Conservation (phyloP, 2,797 vertebrate genomes). For the Decapterus maruadsi region DNA sequence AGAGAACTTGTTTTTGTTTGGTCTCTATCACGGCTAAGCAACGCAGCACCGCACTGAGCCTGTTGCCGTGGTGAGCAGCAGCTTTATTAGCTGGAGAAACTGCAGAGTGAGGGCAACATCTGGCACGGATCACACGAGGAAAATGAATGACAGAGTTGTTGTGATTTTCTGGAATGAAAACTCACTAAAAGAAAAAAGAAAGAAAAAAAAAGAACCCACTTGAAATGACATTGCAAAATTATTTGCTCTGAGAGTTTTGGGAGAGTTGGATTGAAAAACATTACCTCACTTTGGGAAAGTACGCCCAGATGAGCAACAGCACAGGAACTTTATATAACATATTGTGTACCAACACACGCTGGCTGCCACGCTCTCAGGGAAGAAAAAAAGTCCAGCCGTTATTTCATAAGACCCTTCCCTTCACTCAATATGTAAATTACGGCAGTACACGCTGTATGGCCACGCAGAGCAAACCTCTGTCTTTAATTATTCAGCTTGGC, state of each 20-base stretch:
- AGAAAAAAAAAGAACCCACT: slow-evolving; percentile 11
- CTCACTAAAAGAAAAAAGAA: slow-evolving; percentile 17
- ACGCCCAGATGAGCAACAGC: slow-evolving; percentile 60
- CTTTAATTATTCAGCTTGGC: slow-evolving; percentile 66
- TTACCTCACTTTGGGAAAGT: slow-evolving; percentile 57
- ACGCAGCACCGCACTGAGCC: slow-evolving; percentile 13
- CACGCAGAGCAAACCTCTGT: slow-evolving; percentile 34
- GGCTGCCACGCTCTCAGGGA: slow-evolving; percentile 24
- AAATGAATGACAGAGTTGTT: slow-evolving; percentile 37
- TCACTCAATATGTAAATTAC: slow-evolving; percentile 41
- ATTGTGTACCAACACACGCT: slow-evolving; percentile 29
- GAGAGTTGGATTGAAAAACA: slow-evolving; percentile 47
- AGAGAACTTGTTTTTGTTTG: slow-evolving; percentile 32
- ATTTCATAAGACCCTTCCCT: slow-evolving; percentile 10
- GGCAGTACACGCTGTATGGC: slow-evolving; percentile 12
- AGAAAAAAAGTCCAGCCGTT: slow-evolving; percentile 10
- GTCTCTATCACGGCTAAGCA: slow-evolving; percentile 36
- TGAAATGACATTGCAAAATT: slow-evolving; percentile 58
- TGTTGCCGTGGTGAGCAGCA: slow-evolving; percentile 13
- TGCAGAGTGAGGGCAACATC: slow-evolving; percentile 40
- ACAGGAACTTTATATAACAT: slow-evolving; percentile 44
- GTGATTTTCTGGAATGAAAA: slow-evolving; percentile 36
- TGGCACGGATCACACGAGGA: slow-evolving; percentile 48
- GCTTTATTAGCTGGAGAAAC: slow-evolving; percentile 25
- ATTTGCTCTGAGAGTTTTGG: slow-evolving; percentile 42